These are phyloP conservation scores for Heliocidaris tuberculata DNA, from an alignment of 35 echinoderm and acorn worm genomes.

Conservation along the genomic window DNA sequence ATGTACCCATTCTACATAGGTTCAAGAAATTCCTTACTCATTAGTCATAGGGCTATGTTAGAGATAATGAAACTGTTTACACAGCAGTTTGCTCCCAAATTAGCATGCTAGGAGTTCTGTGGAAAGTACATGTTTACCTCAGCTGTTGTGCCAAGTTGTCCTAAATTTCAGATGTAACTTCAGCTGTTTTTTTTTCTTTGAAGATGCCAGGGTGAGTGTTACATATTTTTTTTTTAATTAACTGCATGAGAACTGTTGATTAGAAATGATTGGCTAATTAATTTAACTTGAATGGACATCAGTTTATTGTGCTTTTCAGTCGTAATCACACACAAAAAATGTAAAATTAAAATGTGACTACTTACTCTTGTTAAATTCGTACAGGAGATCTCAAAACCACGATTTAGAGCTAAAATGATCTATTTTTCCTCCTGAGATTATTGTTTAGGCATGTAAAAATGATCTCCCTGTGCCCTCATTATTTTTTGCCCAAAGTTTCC, in stretches of 20 bases:
- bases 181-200: too few species aligned
- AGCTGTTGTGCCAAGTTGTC: neutral
- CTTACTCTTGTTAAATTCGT: neutral
- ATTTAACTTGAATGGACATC: too few species aligned
- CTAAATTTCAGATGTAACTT: too few species aligned
- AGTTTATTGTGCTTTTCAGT: too few species aligned
- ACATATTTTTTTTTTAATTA: too few species aligned
- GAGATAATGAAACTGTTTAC: neutral
- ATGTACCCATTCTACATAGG: neutral
- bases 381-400: neutral
- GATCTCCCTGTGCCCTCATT: neutral
- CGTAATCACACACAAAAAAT: too few species aligned
- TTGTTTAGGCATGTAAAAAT: neutral
- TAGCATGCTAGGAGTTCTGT: neutral
- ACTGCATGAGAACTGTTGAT: too few species aligned
- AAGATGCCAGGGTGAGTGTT: too few species aligned
- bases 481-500: neutral
- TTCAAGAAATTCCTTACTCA: neutral
- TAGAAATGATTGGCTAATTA: too few species aligned
- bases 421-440: neutral
- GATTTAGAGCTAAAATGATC: neutral
- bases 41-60: neutral
- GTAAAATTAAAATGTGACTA: too few species aligned
- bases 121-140: neutral
- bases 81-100: neutral